Base-by-base conservation (phyloP, 1,140 invertebrate genomes). In the Drosophila virilis region DNA sequence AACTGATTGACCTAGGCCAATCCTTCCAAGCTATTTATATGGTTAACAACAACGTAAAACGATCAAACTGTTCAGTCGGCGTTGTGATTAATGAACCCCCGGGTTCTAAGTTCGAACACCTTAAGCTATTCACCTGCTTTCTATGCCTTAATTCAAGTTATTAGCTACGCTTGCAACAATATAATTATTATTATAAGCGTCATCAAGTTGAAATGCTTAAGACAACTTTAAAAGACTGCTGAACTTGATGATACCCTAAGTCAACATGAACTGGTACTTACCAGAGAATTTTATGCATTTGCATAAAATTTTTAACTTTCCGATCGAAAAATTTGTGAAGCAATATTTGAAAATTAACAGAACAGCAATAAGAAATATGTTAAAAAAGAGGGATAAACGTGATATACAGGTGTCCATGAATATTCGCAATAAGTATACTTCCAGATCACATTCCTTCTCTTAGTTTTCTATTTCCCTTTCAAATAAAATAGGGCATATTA, bases 71-170 rank as follows among this genome's bases (percentile, higher is more conserved):
- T 9, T 51, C 28, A 51, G 15, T 51, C 15, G 12, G 6, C 7
- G 13, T 5, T 28, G n/a, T 69, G 64, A 81, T 58, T 69, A 77
- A 75, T 82, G 43, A 15, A 46, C 13, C n/a, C 38, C 54, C 48
- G 62, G 28, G 15, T 9, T 51, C 15, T 17, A 5, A 22, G 62
- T 68, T 78, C 46, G 43, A 37, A 35, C 8, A 10, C 8, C 38
- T 43, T 9, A 17, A 43, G 32, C 35, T 60, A 52, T 51, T 67
- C 74, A 81, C 82, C 78, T 70, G 82, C 78, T 85, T 80, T 67
- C 43, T 48, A 76, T 67, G 61, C 61, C 69, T 65, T 65, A 74
- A 37, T 81, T 80, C 66, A 58, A 75, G 80, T 78, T 86, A 85
- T 75, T 62, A 54, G 13, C 45, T 45, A 54, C 40, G 17, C 35